Evolutionary conservation across 2,888 invertebrate species (phyloP), one percentile per base, ranked within the genome.

Genomic region (Ecdyonurus torrentis): DNA sequence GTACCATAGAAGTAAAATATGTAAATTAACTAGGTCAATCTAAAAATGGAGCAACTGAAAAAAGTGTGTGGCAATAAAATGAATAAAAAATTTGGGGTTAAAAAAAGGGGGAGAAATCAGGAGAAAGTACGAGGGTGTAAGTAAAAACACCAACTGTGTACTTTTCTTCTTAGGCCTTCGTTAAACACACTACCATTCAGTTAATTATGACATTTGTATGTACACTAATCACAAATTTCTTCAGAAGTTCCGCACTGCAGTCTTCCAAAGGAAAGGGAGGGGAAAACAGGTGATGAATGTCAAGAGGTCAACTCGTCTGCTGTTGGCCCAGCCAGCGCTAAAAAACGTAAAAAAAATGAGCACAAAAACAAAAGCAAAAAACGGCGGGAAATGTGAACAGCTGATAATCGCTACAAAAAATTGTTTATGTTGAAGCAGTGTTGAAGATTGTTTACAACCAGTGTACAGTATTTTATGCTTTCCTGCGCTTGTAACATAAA

Each of bases 271-370:
- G 55, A 55, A 7, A n/a, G 55, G 55, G 55, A 22, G 55, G 22
- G 55, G 22, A n/a, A 55, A 22, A n/a, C 55, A 55, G 55, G 22
- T 55, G 55, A 55, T 55, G 55, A 55, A 55, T 55, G 55, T 55
- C 55, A 55, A 20, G 55, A 55, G 55, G 55, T 55, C 55, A 55
- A 55, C 55, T n/a, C 55, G 19, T 55, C 55, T 37, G 37, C 37
- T 10, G 37, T 37, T 37, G 37, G 37, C 37, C 37, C 15, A 5
- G 15, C 37, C 37, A 15, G 5, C 37, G 37, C 37, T 37, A 37
- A 37, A 5, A 37, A 37, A 15, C 5, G 15, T 10, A 37, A 37
- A 37, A 37, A 37, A 37, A 37, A 37, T n/a, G 15, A 37, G 15
- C 5, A 37, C 5, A 37, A 37, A 37, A 37, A 37, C 5, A 37